phyloP scores from a whole-genome alignment of 2,888 invertebrate species.

The Drosophila koepferae region DNA sequence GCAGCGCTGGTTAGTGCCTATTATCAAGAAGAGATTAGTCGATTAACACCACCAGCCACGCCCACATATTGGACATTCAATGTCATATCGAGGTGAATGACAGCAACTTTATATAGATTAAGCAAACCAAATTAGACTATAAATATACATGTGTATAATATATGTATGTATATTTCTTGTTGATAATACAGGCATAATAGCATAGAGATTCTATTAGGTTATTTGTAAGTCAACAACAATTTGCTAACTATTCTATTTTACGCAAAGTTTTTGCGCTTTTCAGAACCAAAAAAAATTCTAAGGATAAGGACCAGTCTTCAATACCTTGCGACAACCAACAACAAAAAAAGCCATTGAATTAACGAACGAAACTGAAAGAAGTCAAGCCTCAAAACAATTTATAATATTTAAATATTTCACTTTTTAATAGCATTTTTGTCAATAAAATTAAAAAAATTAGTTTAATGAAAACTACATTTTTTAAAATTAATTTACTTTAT shows the following conservation, averaged over 20 bases:
- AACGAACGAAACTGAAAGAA: background rate
- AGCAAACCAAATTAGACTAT: background rate
- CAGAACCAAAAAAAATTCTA: constrained; percentile 12
- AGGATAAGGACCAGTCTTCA: background rate
- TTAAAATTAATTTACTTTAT: background rate
- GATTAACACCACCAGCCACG: background rate
- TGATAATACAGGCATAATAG: constrained; percentile 37
- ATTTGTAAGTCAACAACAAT: constrained; percentile 36
- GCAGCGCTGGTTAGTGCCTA: background rate
- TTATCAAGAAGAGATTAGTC: background rate
- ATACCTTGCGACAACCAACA: background rate
- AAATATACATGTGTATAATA: background rate
- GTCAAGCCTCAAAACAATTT: constrained; percentile 2
- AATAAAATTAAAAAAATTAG: background rate
- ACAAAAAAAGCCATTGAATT: background rate
- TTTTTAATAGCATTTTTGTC: background rate
- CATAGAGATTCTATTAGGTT: constrained; percentile 24
- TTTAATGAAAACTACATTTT: background rate
- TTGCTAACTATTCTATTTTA: background rate
- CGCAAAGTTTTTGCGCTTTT: constrained; percentile 15
- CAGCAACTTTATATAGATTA: constrained; percentile 12
- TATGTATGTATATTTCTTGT: too few species aligned
- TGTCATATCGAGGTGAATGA: constrained; percentile 65
- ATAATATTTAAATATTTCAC: background rate
- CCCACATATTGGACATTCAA: constrained; percentile 37